Evolutionary conservation across 2,113 vertebrate species (phyloP).

Genomic region (Cariama cristata): DNA sequence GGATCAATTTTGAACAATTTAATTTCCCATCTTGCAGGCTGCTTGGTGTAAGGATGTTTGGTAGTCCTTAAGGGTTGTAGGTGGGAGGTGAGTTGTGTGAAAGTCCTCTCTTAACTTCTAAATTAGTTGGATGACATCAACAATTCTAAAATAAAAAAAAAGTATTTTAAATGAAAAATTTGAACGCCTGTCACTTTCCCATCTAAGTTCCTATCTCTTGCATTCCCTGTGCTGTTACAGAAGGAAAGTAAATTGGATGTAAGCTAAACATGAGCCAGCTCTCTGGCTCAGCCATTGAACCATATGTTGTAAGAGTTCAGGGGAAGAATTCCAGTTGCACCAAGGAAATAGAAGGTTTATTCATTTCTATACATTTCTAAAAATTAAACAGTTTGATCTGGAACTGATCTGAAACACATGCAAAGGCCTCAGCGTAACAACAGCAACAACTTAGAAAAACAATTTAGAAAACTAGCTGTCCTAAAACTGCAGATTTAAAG

Average conservation of each 20-base stretch:
- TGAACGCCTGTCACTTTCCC: background rate
- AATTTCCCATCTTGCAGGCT: background rate
- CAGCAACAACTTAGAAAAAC: background rate
- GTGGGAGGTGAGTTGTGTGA: background rate
- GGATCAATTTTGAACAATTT: background rate
- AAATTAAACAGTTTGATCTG: background rate
- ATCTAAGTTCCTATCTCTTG: background rate
- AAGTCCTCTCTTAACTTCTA: background rate
- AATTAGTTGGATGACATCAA: background rate
- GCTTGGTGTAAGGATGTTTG: background rate
- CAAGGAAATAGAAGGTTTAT: background rate
- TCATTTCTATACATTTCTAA: background rate
- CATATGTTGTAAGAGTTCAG: background rate
- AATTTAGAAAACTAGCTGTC: background rate
- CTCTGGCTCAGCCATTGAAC: background rate
- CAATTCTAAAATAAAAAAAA: background rate
- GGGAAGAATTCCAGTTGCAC: background rate
- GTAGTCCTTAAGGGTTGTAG: background rate
- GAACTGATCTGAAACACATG: background rate
- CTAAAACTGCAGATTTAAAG: background rate
- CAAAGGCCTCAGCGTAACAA: background rate
- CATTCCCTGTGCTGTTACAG: background rate
- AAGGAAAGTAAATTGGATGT: background rate
- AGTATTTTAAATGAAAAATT: background rate
- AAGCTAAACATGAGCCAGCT: background rate